Base-by-base conservation (phyloP, 2,797 vertebrate species). In the Hippoglossus hippoglossus region DNA sequence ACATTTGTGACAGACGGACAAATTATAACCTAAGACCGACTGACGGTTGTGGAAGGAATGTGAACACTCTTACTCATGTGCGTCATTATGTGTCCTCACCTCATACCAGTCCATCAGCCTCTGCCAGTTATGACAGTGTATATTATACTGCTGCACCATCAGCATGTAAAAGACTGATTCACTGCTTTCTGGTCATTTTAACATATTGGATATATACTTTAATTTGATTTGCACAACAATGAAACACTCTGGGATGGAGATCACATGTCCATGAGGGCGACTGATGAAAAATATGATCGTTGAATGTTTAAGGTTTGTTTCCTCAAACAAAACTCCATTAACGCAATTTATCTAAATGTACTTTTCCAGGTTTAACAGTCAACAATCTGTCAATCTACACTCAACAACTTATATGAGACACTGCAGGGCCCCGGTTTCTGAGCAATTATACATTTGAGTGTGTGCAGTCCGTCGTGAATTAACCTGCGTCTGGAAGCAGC, bases 51-150 rank as follows among this genome's bases (percentile, higher is more conserved):
- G 47, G 47, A 49, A 81, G 60, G 63, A 21, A 52, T 65, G 61
- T 26, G 34, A 34, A 2, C 28, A 63, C 6, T 9, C 0, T 74
- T 67, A 70, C 18, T 73, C 72, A 81, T 18, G 0, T 24, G 44
- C 26, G 34, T 44, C 18, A 19, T 46, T 44, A 2, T 22, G 8
- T 68, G 52, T 78, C n/a, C 59, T 84, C 67, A 77, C 28, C 46
- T 74, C 24, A 44, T 81, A 36, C 22, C 46, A 7, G 47, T 5
- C 34, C 8, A 10, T 50, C 1, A 3, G n/a, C 9, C 28, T 21
- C 11, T 13, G 3, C 8, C 2, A 1, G 11, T 25, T 15, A 36
- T 24, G 28, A 28, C 11, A 18, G 16, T 21, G 12, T 15, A 41
- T 34, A 11, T 34, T 34, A 9, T 34, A 44, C 41, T 3, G 41